A percentile compares a stretch with the other conserved stretches of the same genome.
Conservation (phyloP, 2,113 vertebrate species). For the Rutilus rutilus region DNA sequence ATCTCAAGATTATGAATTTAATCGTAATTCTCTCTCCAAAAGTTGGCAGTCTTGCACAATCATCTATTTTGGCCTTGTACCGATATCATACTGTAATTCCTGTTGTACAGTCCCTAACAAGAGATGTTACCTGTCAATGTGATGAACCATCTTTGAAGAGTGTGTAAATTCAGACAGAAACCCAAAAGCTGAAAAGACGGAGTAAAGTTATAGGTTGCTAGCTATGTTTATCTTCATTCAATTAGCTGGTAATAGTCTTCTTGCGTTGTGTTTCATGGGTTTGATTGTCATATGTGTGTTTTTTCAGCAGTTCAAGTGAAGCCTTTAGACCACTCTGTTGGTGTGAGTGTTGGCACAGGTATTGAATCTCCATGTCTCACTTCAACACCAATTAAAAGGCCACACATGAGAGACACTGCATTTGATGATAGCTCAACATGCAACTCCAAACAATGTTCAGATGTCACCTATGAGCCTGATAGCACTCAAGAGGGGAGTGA, state of each 20-base stretch:
- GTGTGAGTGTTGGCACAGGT: neutral
- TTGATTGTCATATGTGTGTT: neutral
- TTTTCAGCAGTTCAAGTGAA: neutral
- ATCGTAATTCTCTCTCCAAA: no score
- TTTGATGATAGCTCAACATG: neutral
- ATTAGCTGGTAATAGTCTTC: neutral
- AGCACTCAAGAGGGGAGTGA: neutral
- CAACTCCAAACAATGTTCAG: neutral
- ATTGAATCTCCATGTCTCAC: neutral
- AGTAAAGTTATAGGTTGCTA: conserved; percentile 7
- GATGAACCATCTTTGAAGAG: neutral
- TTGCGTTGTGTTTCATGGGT: neutral
- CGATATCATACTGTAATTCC: no score
- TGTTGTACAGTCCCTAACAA: no score
- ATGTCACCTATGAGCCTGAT: neutral
- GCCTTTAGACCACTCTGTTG: neutral
- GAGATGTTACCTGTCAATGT: neutral
- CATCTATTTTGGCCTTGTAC: no score
- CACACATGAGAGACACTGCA: neutral
- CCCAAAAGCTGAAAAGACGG: neutral
- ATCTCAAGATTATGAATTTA: no score
- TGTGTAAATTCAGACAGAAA: neutral
- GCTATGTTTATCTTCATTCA: neutral
- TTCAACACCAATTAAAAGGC: neutral
- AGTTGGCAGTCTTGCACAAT: no score